Evolutionary conservation across 2,888 invertebrate species (phyloP).

Genomic region (Arrhopalites spinosus): DNA sequence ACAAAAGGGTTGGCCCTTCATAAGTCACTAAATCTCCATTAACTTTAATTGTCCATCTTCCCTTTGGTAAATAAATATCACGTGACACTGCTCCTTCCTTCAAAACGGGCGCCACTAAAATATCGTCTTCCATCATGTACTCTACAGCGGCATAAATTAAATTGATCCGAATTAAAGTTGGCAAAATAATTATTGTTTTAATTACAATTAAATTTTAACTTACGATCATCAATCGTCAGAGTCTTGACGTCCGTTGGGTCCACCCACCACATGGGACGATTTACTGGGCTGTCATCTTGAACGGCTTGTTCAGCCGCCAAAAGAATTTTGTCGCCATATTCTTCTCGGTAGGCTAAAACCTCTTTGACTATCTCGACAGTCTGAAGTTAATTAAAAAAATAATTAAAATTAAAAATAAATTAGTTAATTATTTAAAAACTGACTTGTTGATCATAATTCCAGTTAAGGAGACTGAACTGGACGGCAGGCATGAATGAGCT

Average conservation of each 20-base stretch:
- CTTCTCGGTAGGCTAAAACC: slow-evolving; percentile 34
- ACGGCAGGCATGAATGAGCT: slow-evolving; percentile 15
- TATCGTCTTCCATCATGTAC: slow-evolving; percentile 75
- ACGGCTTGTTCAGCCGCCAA: slow-evolving; percentile 66
- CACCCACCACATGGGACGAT: slow-evolving; percentile 85
- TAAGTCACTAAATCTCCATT: slow-evolving; percentile 56
- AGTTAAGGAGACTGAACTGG: slow-evolving; percentile 15
- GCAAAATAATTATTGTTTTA: not conserved
- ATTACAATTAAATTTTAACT: too few species aligned
- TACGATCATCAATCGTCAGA: slow-evolving; percentile 61
- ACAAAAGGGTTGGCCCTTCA: slow-evolving; percentile 69
- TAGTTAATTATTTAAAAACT: too few species aligned
- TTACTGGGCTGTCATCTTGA: slow-evolving; percentile 70
- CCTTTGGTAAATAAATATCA: slow-evolving; percentile 76
- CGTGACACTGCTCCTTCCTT: slow-evolving; percentile 67
- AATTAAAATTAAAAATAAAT: too few species aligned
- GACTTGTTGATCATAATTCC: slow-evolving; percentile 66
- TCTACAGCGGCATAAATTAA: slow-evolving; percentile 64
- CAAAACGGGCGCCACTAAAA: slow-evolving; percentile 79
- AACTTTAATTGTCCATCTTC: slow-evolving; percentile 66
- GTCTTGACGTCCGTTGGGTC: slow-evolving; percentile 71
- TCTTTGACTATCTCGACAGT: slow-evolving; percentile 36
- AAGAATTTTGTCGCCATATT: slow-evolving; percentile 61
- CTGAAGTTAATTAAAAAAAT: too few species aligned
- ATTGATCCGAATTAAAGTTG: not conserved